Conservation (phyloP, 2,113 vertebrate species). For the Scophthalmus maximus region DNA sequence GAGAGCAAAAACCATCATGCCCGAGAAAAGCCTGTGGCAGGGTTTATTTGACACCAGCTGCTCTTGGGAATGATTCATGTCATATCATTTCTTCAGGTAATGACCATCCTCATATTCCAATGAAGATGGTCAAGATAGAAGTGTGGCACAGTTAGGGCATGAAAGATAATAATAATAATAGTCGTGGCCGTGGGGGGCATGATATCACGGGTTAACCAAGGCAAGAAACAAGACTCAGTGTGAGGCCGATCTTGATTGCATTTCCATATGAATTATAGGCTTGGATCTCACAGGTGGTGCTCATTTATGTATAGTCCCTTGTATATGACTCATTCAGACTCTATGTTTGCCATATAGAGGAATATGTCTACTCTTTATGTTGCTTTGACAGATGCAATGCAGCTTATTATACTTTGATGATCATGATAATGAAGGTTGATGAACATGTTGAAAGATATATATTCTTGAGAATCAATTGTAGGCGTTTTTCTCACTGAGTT, state of each 20-base stretch:
- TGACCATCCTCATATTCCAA: neutral
- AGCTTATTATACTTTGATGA: conserved; percentile 10
- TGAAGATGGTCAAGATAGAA: neutral
- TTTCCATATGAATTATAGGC: neutral
- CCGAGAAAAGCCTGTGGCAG: neutral
- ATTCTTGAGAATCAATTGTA: neutral
- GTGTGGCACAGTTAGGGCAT: neutral
- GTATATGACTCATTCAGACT: neutral
- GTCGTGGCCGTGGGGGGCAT: neutral
- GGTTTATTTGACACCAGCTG: conserved; percentile 11
- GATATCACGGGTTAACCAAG: neutral
- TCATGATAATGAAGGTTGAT: conserved; percentile 14
- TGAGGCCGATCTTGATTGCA: neutral
- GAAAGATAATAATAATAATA: neutral
- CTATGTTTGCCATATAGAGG: neutral
- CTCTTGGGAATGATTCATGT: neutral
- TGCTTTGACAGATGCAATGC: neutral
- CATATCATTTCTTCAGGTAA: neutral
- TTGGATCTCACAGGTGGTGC: neutral
- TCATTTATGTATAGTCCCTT: neutral
- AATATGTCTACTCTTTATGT: neutral
- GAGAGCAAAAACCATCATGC: conserved; percentile 22
- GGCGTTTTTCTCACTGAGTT: conserved; percentile 17
- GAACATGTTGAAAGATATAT: conserved; percentile 31
- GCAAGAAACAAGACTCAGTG: neutral